Base-by-base conservation (phyloP, 2,888 invertebrate species). In the Drosophila limbata region DNA sequence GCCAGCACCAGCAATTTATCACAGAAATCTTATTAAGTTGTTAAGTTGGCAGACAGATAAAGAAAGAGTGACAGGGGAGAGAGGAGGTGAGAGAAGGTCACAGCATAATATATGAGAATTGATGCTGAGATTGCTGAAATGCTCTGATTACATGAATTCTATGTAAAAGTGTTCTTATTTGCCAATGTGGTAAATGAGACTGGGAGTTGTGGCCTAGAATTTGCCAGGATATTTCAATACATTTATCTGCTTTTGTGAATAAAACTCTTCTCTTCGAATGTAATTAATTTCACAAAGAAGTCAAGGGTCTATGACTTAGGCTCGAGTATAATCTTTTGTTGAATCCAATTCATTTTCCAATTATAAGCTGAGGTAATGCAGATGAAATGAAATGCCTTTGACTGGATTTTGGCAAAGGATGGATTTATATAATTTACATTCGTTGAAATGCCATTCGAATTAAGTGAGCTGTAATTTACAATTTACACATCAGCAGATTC, bases 1-100 rank as follows among this genome's bases (percentile, higher is more conserved):
- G 61, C 68, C 51, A 64, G 53, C 39, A 63, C 61, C 61, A 66
- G 52, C 73, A 67, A 83, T 86, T 80, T 85, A 77, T 81, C 73
- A 70, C 61, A 48, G 55, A 55, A 73, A 51, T 61, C 70, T 62
- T 59, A 79, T 79, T 69, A 74, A 79, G 77, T 52, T 57, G 56
- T 66, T 55, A 53, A 60, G 39, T 57, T 63, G 56, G 56, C 78
- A 68, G 68, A 60, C 52, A 52, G 28, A 39, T 10, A 53, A 50
- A 60, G 42, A 5, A 25, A 51, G 51, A 44, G 33, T 17, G 25
- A 8, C 9, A 21, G n/a, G 1, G n/a, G 55, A 44, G 28, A 48
- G 17, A 25, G 40, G 4, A 11, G 15, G 19, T 5, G 42, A 11
- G 47, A 15, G 37, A 31, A 9, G 13, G 56, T 25, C 39, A 35